Percentiles rank a stretch among this genome's conserved stretches.
These are phyloP conservation scores for Nothobranchius furzeri DNA, from an alignment of 2,113 vertebrate species.

Conservation along the genomic window DNA sequence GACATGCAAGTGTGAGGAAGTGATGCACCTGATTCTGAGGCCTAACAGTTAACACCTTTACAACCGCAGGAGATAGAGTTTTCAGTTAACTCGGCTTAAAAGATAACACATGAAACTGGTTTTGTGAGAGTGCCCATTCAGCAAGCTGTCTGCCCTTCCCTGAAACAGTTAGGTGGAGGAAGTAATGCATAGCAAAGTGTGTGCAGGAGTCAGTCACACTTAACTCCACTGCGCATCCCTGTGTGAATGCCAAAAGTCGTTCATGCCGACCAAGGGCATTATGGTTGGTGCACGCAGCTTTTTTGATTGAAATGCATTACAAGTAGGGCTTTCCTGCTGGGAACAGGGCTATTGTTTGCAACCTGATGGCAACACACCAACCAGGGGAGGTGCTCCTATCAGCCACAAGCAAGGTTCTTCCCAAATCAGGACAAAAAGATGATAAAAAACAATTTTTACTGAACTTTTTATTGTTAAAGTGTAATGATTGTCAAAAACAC, in stretches of 20 bases:
- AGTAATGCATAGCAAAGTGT: slow-evolving; percentile 62
- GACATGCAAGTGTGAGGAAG: too few species aligned
- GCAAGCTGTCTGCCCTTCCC: slow-evolving; percentile 26
- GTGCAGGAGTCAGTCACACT: slow-evolving; percentile 57
- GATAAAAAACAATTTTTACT: slow-evolving; percentile 41
- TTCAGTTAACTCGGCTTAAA: slow-evolving; percentile 59
- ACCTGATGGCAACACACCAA: slow-evolving; percentile 50
- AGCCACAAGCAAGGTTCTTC: too few species aligned
- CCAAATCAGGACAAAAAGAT: too few species aligned
- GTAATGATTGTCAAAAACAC: slow-evolving; percentile 27
- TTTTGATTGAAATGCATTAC: slow-evolving; percentile 74
- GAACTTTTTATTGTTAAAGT: slow-evolving; percentile 45
- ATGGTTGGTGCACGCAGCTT: slow-evolving; percentile 54
- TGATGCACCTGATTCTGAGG: slow-evolving; percentile 42
- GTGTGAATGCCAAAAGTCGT: slow-evolving; percentile 58
- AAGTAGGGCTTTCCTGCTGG: slow-evolving; percentile 55
- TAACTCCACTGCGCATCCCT: slow-evolving; percentile 34
- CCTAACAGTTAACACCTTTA: slow-evolving; percentile 35
- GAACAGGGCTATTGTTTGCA: slow-evolving; percentile 63
- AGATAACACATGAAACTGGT: slow-evolving; percentile 46
- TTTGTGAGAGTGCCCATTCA: slow-evolving; percentile 63
- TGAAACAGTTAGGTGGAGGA: slow-evolving; percentile 57
- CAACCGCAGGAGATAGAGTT: slow-evolving; percentile 49
- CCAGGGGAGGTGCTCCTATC: slow-evolving; percentile 13
- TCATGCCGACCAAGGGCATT: slow-evolving; percentile 55